These are phyloP conservation scores for Campoplex capitator DNA, from an alignment of 2,888 invertebrate species.

Conservation along the genomic window DNA sequence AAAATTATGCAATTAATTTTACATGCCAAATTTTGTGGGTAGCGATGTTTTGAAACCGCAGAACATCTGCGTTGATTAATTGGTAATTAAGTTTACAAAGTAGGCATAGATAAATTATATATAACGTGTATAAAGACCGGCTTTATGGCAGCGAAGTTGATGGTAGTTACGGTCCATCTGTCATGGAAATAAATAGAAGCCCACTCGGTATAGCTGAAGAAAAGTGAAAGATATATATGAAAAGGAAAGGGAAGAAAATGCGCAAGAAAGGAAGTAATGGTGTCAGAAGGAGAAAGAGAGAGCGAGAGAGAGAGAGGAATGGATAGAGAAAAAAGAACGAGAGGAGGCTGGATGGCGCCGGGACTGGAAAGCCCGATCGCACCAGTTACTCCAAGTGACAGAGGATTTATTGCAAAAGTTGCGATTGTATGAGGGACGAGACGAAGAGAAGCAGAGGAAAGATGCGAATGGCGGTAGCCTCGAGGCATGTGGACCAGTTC, in stretches of 20 bases:
- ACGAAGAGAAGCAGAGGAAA: constrained; percentile 33
- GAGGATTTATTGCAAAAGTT: constrained; percentile 78
- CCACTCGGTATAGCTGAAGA: constrained; percentile 5
- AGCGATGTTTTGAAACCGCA: not conserved
- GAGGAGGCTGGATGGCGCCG: constrained; percentile 41
- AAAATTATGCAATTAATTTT: not conserved
- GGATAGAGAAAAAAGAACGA: constrained; percentile 15
- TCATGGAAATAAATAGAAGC: constrained; percentile 37
- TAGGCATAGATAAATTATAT: not conserved
- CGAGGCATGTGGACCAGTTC: constrained; percentile 46
- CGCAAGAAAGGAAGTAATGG: not conserved
- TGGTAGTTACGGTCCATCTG: constrained; percentile 7
- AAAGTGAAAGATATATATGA: constrained; percentile 53
- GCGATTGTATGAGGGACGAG: constrained; percentile 75
- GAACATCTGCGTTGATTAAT: constrained; percentile 15
- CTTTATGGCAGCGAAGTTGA: constrained; percentile 29
- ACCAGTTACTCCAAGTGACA: constrained; percentile 76
- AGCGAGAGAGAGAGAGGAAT: not conserved
- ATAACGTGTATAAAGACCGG: not conserved
- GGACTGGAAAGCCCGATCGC: constrained; percentile 73
- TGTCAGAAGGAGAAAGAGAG: constrained; percentile 15
- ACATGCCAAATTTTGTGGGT: not conserved
- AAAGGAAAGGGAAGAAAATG: constrained; percentile 25
- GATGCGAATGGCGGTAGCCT: constrained; percentile 47
- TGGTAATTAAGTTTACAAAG: constrained; percentile 4